These are phyloP conservation scores for Agrenia bidenticulata DNA, from an alignment of 2,888 invertebrate genomes.

Conservation along the genomic window DNA sequence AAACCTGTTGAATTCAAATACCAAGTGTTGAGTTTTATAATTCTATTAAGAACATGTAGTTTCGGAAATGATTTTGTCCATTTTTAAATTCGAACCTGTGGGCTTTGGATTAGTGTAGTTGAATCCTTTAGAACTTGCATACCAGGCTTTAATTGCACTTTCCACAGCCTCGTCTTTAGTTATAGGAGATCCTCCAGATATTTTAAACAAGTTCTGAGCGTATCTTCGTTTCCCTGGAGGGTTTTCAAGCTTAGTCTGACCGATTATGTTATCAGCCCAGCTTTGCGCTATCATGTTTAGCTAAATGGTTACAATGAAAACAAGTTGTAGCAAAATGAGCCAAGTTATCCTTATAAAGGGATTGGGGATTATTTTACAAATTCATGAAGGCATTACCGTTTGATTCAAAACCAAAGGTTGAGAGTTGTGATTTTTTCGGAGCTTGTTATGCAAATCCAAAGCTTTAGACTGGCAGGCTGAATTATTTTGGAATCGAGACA, in stretches of 20 bases:
- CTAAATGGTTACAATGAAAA: constrained; percentile 19
- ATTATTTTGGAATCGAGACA: too few relatives aligned
- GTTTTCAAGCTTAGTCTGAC: constrained; percentile 25
- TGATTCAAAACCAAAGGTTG: constrained; percentile 36
- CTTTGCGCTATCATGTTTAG: constrained; percentile 32
- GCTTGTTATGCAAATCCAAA: constrained; percentile 34
- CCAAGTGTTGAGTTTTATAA: constrained; percentile 3
- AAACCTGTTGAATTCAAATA: constrained; percentile 6
- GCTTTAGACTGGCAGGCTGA: constrained; percentile 34
- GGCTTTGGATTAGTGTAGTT: constrained; percentile 34
- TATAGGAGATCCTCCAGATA: constrained; percentile 28
- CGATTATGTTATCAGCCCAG: constrained; percentile 33
- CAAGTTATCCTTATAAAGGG: constrained; percentile 6
- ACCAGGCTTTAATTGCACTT: constrained; percentile 37
- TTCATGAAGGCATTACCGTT: constrained; percentile 29
- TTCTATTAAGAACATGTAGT: not conserved
- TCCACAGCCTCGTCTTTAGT: constrained; percentile 29
- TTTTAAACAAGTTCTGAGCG: constrained; percentile 39
- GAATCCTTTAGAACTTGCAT: constrained; percentile 25
- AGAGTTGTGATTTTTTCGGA: constrained; percentile 30
- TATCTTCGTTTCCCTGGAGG: constrained; percentile 40
- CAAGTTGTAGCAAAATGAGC: not conserved
- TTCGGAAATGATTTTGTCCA: too few relatives aligned
- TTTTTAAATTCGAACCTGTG: constrained; percentile 26
- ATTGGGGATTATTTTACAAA: not conserved